Base-by-base conservation (phyloP, 2,888 invertebrate species). In the Caenorhabditis sp. region DNA sequence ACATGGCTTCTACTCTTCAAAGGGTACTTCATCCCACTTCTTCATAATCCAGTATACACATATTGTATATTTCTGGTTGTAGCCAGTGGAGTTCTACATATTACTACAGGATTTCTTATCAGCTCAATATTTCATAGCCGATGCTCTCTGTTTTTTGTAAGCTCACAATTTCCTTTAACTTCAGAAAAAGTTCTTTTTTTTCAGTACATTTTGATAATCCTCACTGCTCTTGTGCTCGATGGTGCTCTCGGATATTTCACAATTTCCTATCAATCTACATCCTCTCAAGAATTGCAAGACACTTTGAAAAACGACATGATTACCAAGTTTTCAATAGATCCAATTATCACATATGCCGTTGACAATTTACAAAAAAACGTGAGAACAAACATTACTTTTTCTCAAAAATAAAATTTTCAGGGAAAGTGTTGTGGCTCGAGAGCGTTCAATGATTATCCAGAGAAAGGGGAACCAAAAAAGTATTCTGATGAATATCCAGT, bases 351-450 rank as follows among this genome's bases (percentile, higher is more conserved):
- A 8, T 38, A 53, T 0, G 71, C 71, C 14, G 57, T 71, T 1
- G 65, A 72, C 27, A 63, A 63, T 25, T 27, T 72, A 31, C 73
- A 68, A 27, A 52, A 38, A 54, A 62, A 68, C 3, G 43, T 43
- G 43, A 43, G 43, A 3, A 10, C 3, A 12, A 43, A 12, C 17
- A 2, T 31, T 31, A 4, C 10, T 31, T 31, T 31, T 31, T 31
- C 10, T 31, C 10, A 7, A 10, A 43, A 14, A 14, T 14, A 43
- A 43, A 43, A 12, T 43, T 10, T 43, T 14, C 17, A 43, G n/a
- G 72, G 72, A n/a, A 71, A 74, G 43, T 79, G 79, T 43, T 79
- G 79, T 61, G 79, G 79, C 26, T 62, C 76, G 0, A 57, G 62
- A 10, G 76, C 71, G 0, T 79, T 72, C 53, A 69, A 65, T 36